A percentile compares a stretch with the other conserved stretches of the same genome.
These are phyloP conservation scores for Papilio elwesi DNA, from an alignment of 2,888 invertebrate species.

Conservation along the genomic window DNA sequence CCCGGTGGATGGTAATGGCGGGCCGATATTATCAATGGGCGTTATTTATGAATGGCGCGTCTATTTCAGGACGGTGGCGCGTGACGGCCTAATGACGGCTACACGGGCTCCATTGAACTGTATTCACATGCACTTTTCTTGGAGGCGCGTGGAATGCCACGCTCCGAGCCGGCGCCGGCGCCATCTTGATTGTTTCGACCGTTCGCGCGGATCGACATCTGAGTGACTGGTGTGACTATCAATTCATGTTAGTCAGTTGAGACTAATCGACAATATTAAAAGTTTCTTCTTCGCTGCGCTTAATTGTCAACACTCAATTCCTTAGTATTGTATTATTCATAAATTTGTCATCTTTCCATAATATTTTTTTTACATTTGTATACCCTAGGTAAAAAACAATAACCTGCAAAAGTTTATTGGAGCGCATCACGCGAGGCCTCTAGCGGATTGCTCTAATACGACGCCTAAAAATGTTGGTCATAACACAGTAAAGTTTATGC, in stretches of 20 bases:
- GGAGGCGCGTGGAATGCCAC: conserved; percentile 54
- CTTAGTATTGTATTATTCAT: too few species aligned
- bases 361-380: too few species aligned
- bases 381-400: too few species aligned
- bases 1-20: conserved; percentile 62
- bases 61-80: conserved; percentile 71
- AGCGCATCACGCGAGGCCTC: too few species aligned
- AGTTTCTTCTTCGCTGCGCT: too few species aligned
- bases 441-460: too few species aligned
- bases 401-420: too few species aligned
- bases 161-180: conserved; percentile 51
- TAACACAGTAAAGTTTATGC: background rate
- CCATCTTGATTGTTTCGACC: conserved; percentile 41
- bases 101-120: conserved; percentile 60
- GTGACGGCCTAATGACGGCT: conserved; percentile 66
- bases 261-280: background rate
- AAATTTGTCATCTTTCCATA: too few species aligned
- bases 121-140: conserved; percentile 71
- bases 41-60: conserved; percentile 74
- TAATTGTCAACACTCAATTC: too few species aligned
- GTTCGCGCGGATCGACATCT: conserved; percentile 25
- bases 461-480: background rate
- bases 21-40: conserved; percentile 66
- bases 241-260: background rate
- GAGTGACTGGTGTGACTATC: conserved; percentile 13